Conservation (phyloP, 2,797 vertebrate species). For the Limnodromus scolopaceus region DNA sequence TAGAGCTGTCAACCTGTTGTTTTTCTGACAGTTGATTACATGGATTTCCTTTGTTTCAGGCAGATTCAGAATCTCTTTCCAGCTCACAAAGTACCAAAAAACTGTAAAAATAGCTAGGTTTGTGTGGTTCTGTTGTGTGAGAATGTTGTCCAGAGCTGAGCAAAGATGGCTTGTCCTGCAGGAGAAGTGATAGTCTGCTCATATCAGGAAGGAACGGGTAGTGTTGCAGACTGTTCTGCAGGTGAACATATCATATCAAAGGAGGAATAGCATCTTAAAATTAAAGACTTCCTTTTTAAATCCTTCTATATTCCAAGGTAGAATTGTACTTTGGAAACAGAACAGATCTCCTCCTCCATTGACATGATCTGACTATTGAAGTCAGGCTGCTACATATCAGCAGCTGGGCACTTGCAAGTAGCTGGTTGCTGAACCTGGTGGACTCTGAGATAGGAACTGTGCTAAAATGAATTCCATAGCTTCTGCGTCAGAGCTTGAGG, state of each 20-base stretch:
- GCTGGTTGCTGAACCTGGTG: not conserved
- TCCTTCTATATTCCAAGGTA: not conserved
- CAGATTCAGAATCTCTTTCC: not conserved
- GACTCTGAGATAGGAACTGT: too few species aligned
- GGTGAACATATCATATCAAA: not conserved
- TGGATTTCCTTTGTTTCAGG: not conserved
- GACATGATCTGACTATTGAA: not conserved
- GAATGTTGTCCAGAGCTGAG: not conserved
- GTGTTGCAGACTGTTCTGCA: not conserved
- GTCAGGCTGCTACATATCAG: too few species aligned
- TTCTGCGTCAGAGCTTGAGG: not conserved
- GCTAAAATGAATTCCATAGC: not conserved
- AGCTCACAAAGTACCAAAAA: not conserved
- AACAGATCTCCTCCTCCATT: not conserved
- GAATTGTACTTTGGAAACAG: not conserved
- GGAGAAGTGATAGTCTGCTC: not conserved
- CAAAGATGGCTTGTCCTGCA: too few species aligned
- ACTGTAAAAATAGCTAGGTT: not conserved
- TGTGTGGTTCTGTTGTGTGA: not conserved
- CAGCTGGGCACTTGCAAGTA: not conserved
- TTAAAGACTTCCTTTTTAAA: not conserved
- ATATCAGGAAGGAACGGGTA: not conserved
- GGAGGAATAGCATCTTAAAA: not conserved
- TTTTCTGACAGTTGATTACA: not conserved
- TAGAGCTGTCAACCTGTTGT: not conserved